Conservation (phyloP, 1,140 invertebrate genomes). For the Drosophila lacertosa region DNA sequence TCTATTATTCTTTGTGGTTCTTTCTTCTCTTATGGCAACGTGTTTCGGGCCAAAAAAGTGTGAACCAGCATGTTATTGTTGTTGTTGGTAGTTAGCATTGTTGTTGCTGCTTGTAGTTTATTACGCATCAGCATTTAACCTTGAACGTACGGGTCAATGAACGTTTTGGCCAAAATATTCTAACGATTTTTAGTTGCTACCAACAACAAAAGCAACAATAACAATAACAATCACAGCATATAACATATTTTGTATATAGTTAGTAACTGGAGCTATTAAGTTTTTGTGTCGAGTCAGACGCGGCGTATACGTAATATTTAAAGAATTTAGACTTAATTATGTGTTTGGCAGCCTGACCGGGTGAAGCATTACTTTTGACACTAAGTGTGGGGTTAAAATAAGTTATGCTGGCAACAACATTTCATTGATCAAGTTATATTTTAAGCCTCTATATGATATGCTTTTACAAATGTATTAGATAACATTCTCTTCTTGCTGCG, state of each 20-base stretch:
- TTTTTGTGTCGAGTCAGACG: slow-evolving; percentile 21
- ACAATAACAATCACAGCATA: slow-evolving; percentile 25
- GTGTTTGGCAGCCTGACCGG: background rate
- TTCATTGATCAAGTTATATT: too few relatives aligned
- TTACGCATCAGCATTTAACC: slow-evolving; percentile 81
- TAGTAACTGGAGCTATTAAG: slow-evolving; percentile 28
- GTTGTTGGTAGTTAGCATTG: slow-evolving; percentile 39
- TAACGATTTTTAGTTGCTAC: slow-evolving; percentile 68
- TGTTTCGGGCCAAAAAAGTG: slow-evolving; percentile 59
- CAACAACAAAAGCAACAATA: slow-evolving; percentile 36
- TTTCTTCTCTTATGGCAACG: slow-evolving; percentile 43
- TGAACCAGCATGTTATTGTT: slow-evolving; percentile 62
- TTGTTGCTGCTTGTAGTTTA: slow-evolving; percentile 47
- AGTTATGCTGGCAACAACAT: background rate
- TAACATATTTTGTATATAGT: slow-evolving; percentile 38
- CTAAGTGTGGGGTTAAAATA: background rate
- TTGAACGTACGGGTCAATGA: slow-evolving; percentile 70
- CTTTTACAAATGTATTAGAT: too few relatives aligned
- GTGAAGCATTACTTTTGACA: background rate
- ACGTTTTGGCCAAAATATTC: slow-evolving; percentile 79
- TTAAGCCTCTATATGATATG: too few relatives aligned
- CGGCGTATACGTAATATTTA: slow-evolving; percentile 55
- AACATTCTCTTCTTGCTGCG: too few relatives aligned
- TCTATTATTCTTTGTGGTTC: slow-evolving; percentile 27
- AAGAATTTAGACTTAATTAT: background rate